phyloP scores from a whole-genome alignment of 2,888 invertebrate genomes.

The Caenorhabditis auriculariae region DNA sequence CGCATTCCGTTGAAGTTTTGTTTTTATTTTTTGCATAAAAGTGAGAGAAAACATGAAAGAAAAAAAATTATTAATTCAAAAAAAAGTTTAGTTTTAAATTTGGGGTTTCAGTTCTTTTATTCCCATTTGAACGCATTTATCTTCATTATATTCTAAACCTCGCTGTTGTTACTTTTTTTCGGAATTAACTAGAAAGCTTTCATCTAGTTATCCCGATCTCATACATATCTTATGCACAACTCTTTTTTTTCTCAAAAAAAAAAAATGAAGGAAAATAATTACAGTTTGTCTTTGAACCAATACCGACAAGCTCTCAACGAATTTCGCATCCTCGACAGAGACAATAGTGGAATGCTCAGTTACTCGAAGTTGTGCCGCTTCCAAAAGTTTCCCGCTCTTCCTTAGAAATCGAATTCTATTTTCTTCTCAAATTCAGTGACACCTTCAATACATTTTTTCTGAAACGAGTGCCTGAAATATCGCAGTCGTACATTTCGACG shows the following conservation, averaged over 20 bases:
- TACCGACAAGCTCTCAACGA: conserved; percentile 9
- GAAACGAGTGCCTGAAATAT: conserved; percentile 16
- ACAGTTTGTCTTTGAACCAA: conserved; percentile 10
- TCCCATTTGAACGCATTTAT: too few relatives aligned
- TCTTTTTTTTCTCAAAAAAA: too few relatives aligned
- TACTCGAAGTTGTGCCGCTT: conserved; percentile 8
- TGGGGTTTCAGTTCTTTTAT: too few relatives aligned
- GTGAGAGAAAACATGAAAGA: too few relatives aligned
- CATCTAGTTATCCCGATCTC: too few relatives aligned
- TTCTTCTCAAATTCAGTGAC: conserved; percentile 6
- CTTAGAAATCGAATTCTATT: neutral
- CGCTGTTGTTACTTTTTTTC: too few relatives aligned
- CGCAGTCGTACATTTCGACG: conserved; percentile 10
- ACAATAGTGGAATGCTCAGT: conserved; percentile 15
- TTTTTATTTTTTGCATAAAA: conserved; percentile 11
- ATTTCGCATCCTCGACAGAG: conserved; percentile 15
- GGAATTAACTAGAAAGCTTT: too few relatives aligned
- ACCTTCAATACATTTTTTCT: conserved; percentile 14
- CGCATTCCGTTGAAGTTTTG: neutral
- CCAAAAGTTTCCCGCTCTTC: conserved; percentile 9
- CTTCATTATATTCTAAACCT: too few relatives aligned
- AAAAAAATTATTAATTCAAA: too few relatives aligned
- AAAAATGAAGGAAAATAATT: neutral
- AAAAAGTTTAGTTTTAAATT: too few relatives aligned
- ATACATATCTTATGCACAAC: too few relatives aligned